phyloP scores from a whole-genome alignment of 2,113 vertebrate genomes.

The Camarhynchus parvulus region DNA sequence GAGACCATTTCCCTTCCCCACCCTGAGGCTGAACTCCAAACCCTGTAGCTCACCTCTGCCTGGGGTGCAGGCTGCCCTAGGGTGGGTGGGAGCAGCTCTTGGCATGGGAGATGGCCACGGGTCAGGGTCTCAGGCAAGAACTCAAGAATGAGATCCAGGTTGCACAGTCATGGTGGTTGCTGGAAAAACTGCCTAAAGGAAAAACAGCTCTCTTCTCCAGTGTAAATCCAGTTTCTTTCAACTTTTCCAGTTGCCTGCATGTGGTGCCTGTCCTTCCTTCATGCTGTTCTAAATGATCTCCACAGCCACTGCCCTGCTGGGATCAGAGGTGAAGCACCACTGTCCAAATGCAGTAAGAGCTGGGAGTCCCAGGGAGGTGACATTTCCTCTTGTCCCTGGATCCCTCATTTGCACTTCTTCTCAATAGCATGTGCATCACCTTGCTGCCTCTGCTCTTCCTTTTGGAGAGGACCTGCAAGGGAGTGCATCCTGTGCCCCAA shows the following conservation, averaged over 20 bases:
- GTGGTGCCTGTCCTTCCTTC: not conserved
- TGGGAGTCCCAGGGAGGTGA: not conserved
- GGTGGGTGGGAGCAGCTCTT: not conserved
- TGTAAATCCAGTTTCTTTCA: not conserved
- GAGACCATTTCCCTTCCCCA: not conserved
- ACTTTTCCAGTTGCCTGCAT: not conserved
- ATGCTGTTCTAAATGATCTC: not conserved
- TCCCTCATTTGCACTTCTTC: rapidly evolving
- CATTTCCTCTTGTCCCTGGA: not conserved
- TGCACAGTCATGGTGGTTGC: rapidly evolving
- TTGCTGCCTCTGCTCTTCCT: not conserved
- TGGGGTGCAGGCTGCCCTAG: not conserved
- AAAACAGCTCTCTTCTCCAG: not conserved
- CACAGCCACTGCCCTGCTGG: not conserved
- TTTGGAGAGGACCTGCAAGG: not conserved
- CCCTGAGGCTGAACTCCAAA: not conserved
- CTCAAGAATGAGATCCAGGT: rapidly evolving
- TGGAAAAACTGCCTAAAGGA: not conserved
- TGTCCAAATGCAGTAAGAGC: not conserved
- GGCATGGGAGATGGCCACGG: rapidly evolving
- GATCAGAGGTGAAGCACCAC: rapidly evolving
- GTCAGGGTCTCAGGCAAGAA: not conserved
- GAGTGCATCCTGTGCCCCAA: not conserved
- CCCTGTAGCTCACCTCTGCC: not conserved
- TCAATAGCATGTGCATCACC: rapidly evolving